Conservation (phyloP, 2,113 vertebrate species). For the Cebus imitator region DNA sequence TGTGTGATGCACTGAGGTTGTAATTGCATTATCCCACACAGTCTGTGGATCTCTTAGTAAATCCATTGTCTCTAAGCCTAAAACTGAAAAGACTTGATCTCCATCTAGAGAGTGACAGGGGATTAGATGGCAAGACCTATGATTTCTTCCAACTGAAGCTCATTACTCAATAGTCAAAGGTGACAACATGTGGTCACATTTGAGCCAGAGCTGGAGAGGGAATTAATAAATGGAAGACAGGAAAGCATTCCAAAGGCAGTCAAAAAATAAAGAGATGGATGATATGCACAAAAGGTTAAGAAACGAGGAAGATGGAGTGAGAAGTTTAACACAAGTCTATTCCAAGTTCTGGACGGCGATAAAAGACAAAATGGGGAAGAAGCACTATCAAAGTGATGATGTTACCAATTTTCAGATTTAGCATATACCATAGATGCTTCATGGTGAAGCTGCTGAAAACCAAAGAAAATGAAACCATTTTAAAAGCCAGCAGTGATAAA, state of each 20-base stretch:
- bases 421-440: neutral
- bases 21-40: neutral
- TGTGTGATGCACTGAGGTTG: neutral
- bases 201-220: neutral
- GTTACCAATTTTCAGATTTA: neutral
- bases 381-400: neutral
- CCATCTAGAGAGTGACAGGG: neutral
- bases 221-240: constrained; percentile 26
- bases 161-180: constrained; percentile 47
- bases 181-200: neutral
- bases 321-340: neutral
- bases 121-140: neutral
- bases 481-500: neutral
- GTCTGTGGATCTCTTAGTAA: neutral
- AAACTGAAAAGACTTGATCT: neutral
- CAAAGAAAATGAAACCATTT: neutral
- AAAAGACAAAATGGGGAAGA: neutral
- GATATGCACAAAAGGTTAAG: neutral
- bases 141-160: constrained; percentile 31
- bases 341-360: neutral
- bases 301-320: neutral
- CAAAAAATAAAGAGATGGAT: neutral
- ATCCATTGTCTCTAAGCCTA: neutral
- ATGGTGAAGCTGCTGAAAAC: neutral
- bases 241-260: neutral